Conservation (phyloP, 2,113 vertebrate species). For the Jacana jacana region DNA sequence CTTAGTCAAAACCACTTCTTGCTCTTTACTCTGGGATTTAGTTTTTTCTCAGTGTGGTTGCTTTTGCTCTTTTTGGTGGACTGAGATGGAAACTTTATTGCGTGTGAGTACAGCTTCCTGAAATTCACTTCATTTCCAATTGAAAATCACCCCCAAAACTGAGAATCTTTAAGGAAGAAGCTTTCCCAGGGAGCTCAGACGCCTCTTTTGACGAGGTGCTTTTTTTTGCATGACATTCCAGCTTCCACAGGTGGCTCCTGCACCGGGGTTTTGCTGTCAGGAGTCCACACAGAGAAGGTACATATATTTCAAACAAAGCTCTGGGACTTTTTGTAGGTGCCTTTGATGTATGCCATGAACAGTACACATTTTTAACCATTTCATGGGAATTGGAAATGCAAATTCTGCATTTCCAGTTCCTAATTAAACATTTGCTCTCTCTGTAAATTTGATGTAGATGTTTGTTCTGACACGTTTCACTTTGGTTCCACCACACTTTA, state of each 20-base stretch:
- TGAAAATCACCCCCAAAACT: neutral
- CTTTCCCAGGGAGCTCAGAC: neutral
- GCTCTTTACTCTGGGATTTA: neutral
- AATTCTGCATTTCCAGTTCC: neutral
- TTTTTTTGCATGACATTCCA: neutral
- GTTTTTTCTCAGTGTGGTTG: neutral
- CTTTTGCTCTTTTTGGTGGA: neutral
- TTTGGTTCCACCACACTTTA: neutral
- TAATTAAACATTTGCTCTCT: neutral
- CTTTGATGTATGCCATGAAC: neutral
- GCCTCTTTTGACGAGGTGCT: fast-evolving
- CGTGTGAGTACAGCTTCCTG: fast-evolving
- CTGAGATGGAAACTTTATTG: neutral
- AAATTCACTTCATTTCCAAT: neutral
- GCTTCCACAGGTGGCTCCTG: neutral
- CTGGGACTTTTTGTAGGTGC: neutral
- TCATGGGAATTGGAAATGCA: neutral
- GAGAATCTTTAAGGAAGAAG: neutral
- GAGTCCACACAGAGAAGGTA: no score
- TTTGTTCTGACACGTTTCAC: neutral
- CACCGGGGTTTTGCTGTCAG: neutral
- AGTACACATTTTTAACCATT: neutral
- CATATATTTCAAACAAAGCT: fast-evolving
- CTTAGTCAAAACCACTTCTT: neutral
- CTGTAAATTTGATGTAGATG: neutral